Percentiles rank a stretch among this genome's conserved stretches.
These are phyloP conservation scores for Lottia scabra DNA, from an alignment of 2,888 invertebrate genomes.

Conservation along the genomic window DNA sequence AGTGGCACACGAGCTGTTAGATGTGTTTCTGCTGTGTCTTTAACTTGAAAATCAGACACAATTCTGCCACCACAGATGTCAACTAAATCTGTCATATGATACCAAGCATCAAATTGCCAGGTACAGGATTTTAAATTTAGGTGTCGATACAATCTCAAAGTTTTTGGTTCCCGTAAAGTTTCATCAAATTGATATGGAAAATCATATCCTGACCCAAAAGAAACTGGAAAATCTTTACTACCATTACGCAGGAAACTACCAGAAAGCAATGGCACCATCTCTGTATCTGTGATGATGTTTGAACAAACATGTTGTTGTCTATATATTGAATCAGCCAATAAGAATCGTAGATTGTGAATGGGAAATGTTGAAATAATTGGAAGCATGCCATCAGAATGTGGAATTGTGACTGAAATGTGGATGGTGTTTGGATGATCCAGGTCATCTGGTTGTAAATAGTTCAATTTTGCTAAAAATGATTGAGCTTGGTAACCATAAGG, in stretches of 20 bases:
- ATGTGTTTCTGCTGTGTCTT: slow-evolving; percentile 62
- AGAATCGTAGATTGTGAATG: slow-evolving; percentile 66
- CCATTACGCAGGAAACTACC: slow-evolving; percentile 45
- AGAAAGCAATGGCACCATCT: slow-evolving; percentile 42
- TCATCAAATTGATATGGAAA: slow-evolving; percentile 61
- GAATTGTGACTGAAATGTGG: slow-evolving; percentile 66
- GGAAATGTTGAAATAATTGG: slow-evolving; percentile 70
- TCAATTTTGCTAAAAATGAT: slow-evolving; percentile 67
- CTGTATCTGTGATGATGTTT: slow-evolving; percentile 60
- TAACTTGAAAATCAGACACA: slow-evolving; percentile 65
- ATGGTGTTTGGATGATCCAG: slow-evolving; percentile 66
- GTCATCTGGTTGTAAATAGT: slow-evolving; percentile 62
- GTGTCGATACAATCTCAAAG: slow-evolving; percentile 66
- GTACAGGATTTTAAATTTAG: slow-evolving; percentile 68
- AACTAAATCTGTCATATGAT: slow-evolving; percentile 69
- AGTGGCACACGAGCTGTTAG: slow-evolving; percentile 68
- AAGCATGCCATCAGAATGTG: slow-evolving; percentile 69
- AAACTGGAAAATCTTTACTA: slow-evolving; percentile 13
- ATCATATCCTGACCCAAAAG: slow-evolving; percentile 40
- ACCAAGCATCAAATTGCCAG: slow-evolving; percentile 70
- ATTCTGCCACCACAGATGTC: slow-evolving; percentile 69
- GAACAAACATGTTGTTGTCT: slow-evolving; percentile 70
- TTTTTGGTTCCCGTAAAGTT: slow-evolving; percentile 49
- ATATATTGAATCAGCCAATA: slow-evolving; percentile 67
- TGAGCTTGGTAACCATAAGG: slow-evolving; percentile 60